A percentile compares a stretch with the other conserved stretches of the same genome.
Evolutionary conservation across 2,797 vertebrate genomes (phyloP).

Genomic region (Chaetophractus vellerosus): DNA sequence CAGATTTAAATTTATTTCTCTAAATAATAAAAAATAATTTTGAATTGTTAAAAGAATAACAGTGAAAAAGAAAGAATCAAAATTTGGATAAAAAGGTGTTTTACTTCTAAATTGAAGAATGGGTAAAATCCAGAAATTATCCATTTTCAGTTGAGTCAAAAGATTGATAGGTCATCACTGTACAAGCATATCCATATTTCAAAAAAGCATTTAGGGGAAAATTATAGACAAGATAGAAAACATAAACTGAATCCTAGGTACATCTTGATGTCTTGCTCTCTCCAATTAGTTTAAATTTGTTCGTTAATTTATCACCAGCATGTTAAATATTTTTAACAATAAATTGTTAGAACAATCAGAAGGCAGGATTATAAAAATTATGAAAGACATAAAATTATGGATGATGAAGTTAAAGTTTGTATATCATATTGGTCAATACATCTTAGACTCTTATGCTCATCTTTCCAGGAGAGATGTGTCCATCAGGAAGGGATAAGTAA

Average conservation of each 20-base stretch:
- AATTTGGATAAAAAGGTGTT: not conserved
- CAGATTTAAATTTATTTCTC: not conserved
- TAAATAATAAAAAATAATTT: not conserved
- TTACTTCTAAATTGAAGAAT: not conserved
- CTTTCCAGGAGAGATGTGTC: fast-evolving
- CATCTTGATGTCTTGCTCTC: not conserved
- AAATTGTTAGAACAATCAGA: not conserved
- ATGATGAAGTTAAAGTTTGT: no score
- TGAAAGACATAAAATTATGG: not conserved
- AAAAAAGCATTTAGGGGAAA: not conserved
- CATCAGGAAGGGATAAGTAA: not conserved
- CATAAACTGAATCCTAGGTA: not conserved
- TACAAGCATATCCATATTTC: not conserved
- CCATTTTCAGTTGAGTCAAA: not conserved
- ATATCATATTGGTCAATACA: fast-evolving
- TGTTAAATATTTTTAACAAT: not conserved
- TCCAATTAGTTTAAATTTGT: not conserved
- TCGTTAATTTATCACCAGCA: not conserved
- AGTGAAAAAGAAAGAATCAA: not conserved
- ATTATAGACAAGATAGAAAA: not conserved
- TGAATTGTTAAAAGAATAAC: not conserved
- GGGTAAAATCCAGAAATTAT: not conserved
- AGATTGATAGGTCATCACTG: not conserved
- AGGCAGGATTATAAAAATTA: not conserved
- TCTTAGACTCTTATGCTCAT: not conserved